A percentile compares a stretch with the other conserved stretches of the same genome.
phyloP scores from a whole-genome alignment of 1,140 invertebrate genomes.

The Gonioctena quinquepunctata region DNA sequence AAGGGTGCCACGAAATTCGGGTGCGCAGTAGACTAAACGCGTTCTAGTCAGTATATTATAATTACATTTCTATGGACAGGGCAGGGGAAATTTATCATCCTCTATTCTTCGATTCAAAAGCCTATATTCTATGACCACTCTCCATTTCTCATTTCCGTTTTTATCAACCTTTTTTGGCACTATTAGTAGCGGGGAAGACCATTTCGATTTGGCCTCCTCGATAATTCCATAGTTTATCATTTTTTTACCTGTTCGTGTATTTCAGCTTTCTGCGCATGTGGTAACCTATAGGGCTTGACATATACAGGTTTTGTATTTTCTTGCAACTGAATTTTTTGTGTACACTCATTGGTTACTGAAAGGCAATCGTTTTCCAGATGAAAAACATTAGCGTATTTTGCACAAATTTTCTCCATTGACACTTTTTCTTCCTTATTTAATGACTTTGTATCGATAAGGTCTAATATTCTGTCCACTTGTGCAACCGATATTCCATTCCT shows the following conservation, averaged over 20 bases:
- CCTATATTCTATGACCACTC: slow-evolving; percentile 35
- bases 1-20: too few species aligned
- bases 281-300: slow-evolving; percentile 44
- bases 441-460: slow-evolving; percentile 33
- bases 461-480: neutral
- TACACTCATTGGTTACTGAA: slow-evolving; percentile 32
- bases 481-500: neutral
- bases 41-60: too few species aligned
- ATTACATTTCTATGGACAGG: too few species aligned
- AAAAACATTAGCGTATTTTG: too few species aligned
- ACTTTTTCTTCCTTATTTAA: slow-evolving; percentile 37
- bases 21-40: too few species aligned
- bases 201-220: slow-evolving; percentile 29
- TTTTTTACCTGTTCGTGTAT: slow-evolving; percentile 22
- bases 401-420: slow-evolving; percentile 35
- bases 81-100: slow-evolving; percentile 40
- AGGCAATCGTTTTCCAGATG: slow-evolving; percentile 39
- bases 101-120: slow-evolving; percentile 28
- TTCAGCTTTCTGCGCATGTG: slow-evolving; percentile 35
- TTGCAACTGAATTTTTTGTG: slow-evolving; percentile 37
- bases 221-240: slow-evolving; percentile 36
- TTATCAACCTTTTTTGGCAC: slow-evolving; percentile 43
- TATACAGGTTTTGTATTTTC: slow-evolving; percentile 33
- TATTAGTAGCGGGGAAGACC: slow-evolving; percentile 36
- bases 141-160: slow-evolving; percentile 24